A percentile compares a stretch with the other conserved stretches of the same genome.
Evolutionary conservation across 1,140 invertebrate genomes (phyloP).

Genomic region (Drosophila sulfurigaster): DNA sequence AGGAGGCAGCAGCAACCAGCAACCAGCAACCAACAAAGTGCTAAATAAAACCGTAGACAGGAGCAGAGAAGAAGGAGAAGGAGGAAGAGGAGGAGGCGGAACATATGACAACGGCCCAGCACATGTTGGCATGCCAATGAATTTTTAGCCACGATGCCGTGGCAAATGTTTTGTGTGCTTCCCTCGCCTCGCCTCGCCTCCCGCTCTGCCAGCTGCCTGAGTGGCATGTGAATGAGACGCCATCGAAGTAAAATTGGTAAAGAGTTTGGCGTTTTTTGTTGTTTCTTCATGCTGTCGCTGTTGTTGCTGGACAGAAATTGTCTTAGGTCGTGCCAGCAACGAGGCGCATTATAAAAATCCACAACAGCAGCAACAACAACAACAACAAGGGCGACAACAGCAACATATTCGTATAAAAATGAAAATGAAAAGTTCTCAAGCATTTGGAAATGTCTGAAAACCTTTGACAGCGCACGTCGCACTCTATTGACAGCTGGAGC

Average conservation of each 20-base stretch:
- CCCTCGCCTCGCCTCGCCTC: neutral
- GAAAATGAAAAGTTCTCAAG: slow-evolving; percentile 78
- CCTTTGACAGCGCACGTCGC: slow-evolving; percentile 68
- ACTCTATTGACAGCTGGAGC: slow-evolving; percentile 13
- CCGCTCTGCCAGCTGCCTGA: slow-evolving; percentile 42
- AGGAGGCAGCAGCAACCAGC: slow-evolving; percentile 32
- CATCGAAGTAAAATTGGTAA: slow-evolving; percentile 41
- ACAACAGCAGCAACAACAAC: slow-evolving; percentile 31
- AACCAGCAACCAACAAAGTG: slow-evolving; percentile 36
- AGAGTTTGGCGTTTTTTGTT: slow-evolving; percentile 17
- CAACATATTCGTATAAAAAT: slow-evolving; percentile 48
- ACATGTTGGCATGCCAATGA: slow-evolving; percentile 61
- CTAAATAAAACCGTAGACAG: slow-evolving; percentile 58
- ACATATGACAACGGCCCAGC: slow-evolving; percentile 44
- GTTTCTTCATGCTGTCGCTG: slow-evolving; percentile 19
- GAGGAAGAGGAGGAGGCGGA: neutral
- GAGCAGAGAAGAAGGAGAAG: neutral
- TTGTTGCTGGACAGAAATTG: slow-evolving; percentile 63
- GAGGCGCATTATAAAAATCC: slow-evolving; percentile 73
- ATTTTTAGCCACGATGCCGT: slow-evolving; percentile 46
- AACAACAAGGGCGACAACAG: slow-evolving; percentile 3
- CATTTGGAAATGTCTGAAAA: slow-evolving; percentile 38
- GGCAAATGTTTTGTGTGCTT: slow-evolving; percentile 22
- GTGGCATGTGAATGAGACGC: slow-evolving; percentile 74
- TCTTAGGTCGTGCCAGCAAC: slow-evolving; percentile 77